phyloP scores from a whole-genome alignment of 1,140 invertebrate species.

The fruit fly (Drosophila melanogaster) region DNA sequence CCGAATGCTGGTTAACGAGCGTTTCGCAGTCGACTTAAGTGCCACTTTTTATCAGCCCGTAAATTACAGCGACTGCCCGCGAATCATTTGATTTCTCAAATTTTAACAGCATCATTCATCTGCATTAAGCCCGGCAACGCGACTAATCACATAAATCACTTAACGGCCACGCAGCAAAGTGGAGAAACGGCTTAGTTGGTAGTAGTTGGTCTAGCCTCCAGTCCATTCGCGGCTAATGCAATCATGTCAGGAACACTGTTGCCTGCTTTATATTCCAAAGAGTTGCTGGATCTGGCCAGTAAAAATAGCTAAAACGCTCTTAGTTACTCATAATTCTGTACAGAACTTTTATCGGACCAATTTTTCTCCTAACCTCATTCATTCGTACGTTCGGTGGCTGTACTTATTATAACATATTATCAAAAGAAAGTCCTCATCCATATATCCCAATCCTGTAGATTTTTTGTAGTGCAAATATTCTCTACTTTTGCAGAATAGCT shows the following conservation, averaged over 20 bases:
- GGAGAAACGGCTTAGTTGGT: conserved; percentile 26
- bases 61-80: conserved; percentile 35
- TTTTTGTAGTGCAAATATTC: neutral
- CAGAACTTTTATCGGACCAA: too few relatives aligned
- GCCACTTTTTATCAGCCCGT: conserved; percentile 50
- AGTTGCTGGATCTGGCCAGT: neutral
- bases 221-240: conserved; percentile 27
- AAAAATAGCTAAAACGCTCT: neutral
- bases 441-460: too few relatives aligned
- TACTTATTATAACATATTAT: too few relatives aligned
- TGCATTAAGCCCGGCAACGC: conserved; percentile 33
- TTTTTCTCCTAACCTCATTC: too few relatives aligned
- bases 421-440: too few relatives aligned
- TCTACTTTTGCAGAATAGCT: neutral
- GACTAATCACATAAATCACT: conserved; percentile 64
- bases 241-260: conserved; percentile 12
- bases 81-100: conserved; percentile 37
- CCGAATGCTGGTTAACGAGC: conserved; percentile 70
- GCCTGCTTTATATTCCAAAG: neutral
- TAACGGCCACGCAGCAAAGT: conserved; percentile 45
- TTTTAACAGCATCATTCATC: conserved; percentile 42
- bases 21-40: conserved; percentile 55
- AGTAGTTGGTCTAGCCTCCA: conserved; percentile 22
- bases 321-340: neutral
- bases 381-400: too few relatives aligned